Conservation (phyloP, 2,888 invertebrate species). For the Holacanthella duospinosa region DNA sequence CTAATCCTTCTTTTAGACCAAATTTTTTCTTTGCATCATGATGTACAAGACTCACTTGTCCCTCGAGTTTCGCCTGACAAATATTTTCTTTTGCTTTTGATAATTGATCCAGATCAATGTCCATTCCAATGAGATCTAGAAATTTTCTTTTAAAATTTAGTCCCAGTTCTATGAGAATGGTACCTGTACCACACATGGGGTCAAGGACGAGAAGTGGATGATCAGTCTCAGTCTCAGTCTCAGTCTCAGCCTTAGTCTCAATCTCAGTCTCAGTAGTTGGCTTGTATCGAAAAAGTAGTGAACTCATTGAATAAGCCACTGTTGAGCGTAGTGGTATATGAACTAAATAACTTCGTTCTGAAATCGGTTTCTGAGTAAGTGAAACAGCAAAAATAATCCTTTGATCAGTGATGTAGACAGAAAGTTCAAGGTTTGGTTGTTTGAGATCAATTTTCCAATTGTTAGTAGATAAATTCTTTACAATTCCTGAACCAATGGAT, state of each 20-base stretch:
- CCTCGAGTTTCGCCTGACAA: not conserved
- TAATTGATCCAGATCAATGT: not conserved
- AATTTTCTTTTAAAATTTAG: not conserved
- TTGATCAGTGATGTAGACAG: not conserved
- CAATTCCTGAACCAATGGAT: not conserved
- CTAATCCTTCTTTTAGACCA: not conserved
- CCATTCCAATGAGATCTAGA: not conserved
- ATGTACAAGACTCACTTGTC: not conserved
- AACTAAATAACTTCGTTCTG: not conserved
- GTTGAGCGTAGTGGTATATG: conserved; percentile 2
- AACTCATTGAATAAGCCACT: not conserved
- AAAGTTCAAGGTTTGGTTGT: not conserved
- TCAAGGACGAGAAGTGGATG: not conserved
- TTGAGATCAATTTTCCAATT: not conserved
- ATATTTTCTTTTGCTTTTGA: not conserved
- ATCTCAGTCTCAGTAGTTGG: not conserved
- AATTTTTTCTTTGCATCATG: not conserved
- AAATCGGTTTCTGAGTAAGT: not conserved
- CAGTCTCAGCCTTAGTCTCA: not conserved
- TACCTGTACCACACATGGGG: conserved; percentile 1
- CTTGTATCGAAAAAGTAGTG: not conserved
- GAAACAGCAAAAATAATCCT: not conserved
- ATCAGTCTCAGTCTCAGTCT: not conserved
- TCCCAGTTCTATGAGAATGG: not conserved
- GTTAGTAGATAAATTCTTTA: not conserved